Evolutionary conservation across 2,113 vertebrate species (phyloP), one percentile per base, ranked within the genome.

Genomic region (Nothobranchius furzeri): DNA sequence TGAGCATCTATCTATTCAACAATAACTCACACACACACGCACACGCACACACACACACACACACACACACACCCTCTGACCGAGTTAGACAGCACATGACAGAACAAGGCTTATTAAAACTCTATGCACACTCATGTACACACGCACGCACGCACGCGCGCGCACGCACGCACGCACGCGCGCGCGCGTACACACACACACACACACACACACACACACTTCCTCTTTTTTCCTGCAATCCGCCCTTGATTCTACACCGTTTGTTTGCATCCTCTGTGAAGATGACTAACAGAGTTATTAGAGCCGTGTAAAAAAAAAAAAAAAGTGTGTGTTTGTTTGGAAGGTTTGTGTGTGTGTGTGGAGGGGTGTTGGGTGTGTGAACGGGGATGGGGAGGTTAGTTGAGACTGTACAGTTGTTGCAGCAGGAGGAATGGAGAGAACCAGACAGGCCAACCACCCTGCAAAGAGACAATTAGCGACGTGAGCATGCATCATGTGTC

Each of bases 381-480:
- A 24, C 37, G 46, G 20, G 2, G 53, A 12, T 25, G 36, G 3
- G 35, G 61, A 40, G 37, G 64, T n/a, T 14, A 65, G 47, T 17
- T 45, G 59, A 9, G 3, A 58, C 40, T 42, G 55, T 57, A 80
- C 69, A 81, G 76, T 75, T 70, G 74, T 20, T 12, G 20, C 25
- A 60, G 72, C 37, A 40, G 37, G 37, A 40, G 37, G 83, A 80
- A 82, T 59, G 82, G 76, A 84, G 73, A 54, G 30, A 30, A 30
- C 30, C 2, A 66, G 69, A 68, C 65, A 73, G 71, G 68, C 69
- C 58, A 50, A 64, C 17, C 35, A 59, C 73, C 60, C 62, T 9
- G 73, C 83, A 52, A 85, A 79, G 64, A 72, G 58, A 37, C 78
- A 62, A 86, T 86, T 81, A 88, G 78, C 24, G 8, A 82, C 37